phyloP scores from a whole-genome alignment of 2,888 invertebrate species.

The Orthosia gracilis region DNA sequence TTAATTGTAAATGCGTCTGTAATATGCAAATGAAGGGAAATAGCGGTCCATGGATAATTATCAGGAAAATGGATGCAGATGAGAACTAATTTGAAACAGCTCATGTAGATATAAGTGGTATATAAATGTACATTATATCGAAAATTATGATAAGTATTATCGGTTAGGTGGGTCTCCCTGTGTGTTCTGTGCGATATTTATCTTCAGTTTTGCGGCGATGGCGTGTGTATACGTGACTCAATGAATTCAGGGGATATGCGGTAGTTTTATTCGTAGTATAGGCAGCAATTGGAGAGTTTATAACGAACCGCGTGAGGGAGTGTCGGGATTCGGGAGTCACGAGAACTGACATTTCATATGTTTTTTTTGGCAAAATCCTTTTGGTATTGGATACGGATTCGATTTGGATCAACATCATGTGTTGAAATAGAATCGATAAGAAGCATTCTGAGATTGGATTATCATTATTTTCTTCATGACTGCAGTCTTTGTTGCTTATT shows the following conservation, averaged over 20 bases:
- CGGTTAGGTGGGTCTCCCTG: conserved; percentile 17
- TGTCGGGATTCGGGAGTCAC: conserved; percentile 58
- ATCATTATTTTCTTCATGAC: background rate
- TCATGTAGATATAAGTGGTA: conserved; percentile 24
- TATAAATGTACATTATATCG: conserved; percentile 20
- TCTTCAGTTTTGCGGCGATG: conserved; percentile 44
- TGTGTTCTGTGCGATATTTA: conserved; percentile 44
- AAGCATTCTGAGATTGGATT: background rate
- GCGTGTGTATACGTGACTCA: conserved; percentile 66
- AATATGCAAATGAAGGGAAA: conserved; percentile 58
- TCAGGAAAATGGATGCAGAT: conserved; percentile 45
- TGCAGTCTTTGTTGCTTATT: conserved; percentile 1
- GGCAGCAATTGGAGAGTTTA: conserved; percentile 79
- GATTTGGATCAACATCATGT: background rate
- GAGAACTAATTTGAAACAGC: conserved; percentile 42
- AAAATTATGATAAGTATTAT: conserved; percentile 28
- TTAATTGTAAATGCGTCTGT: conserved; percentile 51
- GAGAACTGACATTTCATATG: conserved; percentile 70
- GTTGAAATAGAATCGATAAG: background rate
- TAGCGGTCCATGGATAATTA: conserved; percentile 40
- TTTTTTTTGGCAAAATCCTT: conserved; percentile 69
- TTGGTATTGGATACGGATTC: conserved; percentile 61
- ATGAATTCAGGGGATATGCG: conserved; percentile 71
- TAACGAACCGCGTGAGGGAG: conserved; percentile 76
- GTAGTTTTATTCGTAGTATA: conserved; percentile 76